phyloP scores from a whole-genome alignment of 2,797 vertebrate genomes.

The Chaunax sp. region DNA sequence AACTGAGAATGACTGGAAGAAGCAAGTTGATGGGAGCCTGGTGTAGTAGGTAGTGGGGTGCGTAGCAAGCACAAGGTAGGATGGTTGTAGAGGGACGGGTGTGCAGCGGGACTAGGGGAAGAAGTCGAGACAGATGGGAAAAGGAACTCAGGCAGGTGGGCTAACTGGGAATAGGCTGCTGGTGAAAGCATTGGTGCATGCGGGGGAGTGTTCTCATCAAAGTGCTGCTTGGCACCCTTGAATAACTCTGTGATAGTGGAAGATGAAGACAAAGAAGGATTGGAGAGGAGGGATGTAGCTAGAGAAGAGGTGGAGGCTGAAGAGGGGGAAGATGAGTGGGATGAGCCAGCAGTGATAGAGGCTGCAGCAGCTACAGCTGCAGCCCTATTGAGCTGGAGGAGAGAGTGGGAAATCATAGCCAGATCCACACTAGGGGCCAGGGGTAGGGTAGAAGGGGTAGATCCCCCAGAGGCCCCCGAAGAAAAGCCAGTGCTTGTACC shows the following conservation, averaged over 20 bases:
- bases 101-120: conserved; percentile 62
- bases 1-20: conserved; percentile 79
- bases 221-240: conserved; percentile 81
- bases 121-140: conserved; percentile 79
- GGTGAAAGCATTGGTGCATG: conserved; percentile 79
- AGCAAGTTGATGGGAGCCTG: conserved; percentile 72
- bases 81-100: conserved; percentile 78
- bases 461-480: conserved; percentile 69
- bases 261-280: conserved; percentile 79
- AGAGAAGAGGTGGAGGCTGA: conserved; percentile 78
- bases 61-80: conserved; percentile 77
- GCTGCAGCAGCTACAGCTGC: conserved; percentile 79
- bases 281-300: conserved; percentile 76
- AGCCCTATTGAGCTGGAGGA: conserved; percentile 84
- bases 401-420: conserved; percentile 85
- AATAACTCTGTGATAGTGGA: conserved; percentile 79
- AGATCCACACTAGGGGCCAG: conserved; percentile 84
- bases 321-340: conserved; percentile 71
- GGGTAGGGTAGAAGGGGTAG: conserved; percentile 80
- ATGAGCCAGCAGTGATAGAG: conserved; percentile 70
- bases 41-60: conserved; percentile 66
- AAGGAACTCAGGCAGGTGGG: conserved; percentile 84
- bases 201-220: conserved; percentile 86
- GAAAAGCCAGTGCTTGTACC: conserved; percentile 63
- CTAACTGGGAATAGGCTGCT: conserved; percentile 82